These are phyloP conservation scores for Daubentonia madagascariensis DNA, from an alignment of 2,113 vertebrate genomes.

Conservation along the genomic window DNA sequence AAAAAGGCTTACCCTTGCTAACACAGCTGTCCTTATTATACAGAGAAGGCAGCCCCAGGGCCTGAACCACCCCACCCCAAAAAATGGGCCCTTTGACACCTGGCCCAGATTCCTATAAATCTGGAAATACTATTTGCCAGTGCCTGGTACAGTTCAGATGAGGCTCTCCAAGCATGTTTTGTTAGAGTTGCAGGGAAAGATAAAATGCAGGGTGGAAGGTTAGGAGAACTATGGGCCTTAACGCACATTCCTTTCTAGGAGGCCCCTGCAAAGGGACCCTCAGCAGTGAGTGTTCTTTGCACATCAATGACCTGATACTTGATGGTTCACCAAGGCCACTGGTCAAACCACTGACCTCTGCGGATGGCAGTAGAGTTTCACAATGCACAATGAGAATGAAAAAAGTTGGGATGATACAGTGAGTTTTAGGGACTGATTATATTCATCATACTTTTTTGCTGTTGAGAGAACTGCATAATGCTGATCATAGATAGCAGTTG, in stretches of 20 bases:
- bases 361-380: not conserved
- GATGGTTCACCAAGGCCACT: not conserved
- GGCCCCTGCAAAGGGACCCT: too few species aligned
- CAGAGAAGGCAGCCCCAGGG: not conserved
- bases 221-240: not conserved
- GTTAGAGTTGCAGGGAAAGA: not conserved
- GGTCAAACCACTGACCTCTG: not conserved
- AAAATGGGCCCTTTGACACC: not conserved
- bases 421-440: not conserved
- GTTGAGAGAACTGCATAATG: not conserved
- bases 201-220: not conserved
- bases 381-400: not conserved
- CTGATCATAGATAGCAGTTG: not conserved
- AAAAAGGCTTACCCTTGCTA: not conserved
- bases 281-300: rapidly evolving
- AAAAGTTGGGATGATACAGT: not conserved
- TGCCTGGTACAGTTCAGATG: not conserved
- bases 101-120: not conserved
- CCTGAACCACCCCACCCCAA: not conserved
- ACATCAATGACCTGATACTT: rapidly evolving
- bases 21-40: too few species aligned
- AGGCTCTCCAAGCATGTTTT: not conserved
- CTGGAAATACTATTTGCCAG: not conserved
- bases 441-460: too few species aligned
- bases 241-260: not conserved